Evolutionary conservation across 2,888 invertebrate species (phyloP).

Genomic region (Amiota communis): DNA sequence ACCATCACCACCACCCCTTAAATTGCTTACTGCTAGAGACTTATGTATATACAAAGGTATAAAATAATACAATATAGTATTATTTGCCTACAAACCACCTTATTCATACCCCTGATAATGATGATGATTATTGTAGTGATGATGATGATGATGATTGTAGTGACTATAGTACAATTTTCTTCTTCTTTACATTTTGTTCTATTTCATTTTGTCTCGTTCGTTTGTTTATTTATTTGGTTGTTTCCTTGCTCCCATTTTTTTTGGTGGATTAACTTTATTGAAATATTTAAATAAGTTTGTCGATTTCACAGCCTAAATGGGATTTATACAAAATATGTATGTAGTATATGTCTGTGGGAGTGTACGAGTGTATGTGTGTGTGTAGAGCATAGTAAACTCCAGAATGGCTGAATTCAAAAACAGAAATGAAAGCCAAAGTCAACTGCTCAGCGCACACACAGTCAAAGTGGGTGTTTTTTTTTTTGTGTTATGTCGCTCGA

Average conservation of each 20-base stretch:
- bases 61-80: too few species aligned
- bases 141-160: too few species aligned
- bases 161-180: constrained; percentile 35
- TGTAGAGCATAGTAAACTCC: not conserved
- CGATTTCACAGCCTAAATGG: constrained; percentile 65
- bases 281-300: constrained; percentile 71
- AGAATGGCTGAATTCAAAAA: not conserved
- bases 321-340: constrained; percentile 49
- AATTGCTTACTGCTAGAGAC: too few species aligned
- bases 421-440: not conserved
- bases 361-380: constrained; percentile 37
- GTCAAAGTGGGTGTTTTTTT: constrained; percentile 37
- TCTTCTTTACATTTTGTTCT: constrained; percentile 45
- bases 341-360: not conserved
- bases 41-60: too few species aligned
- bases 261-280: constrained; percentile 68
- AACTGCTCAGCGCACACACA: not conserved
- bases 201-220: constrained; percentile 32
- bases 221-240: not conserved
- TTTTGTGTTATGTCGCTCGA: constrained; percentile 10
- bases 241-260: constrained; percentile 20
- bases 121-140: too few species aligned
- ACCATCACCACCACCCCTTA: too few species aligned
- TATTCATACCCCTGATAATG: too few species aligned
- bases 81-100: too few species aligned